A percentile compares a stretch with the other conserved stretches of the same genome.
These are phyloP conservation scores for Lasioglossum lativentre DNA, from an alignment of 2,888 invertebrate species.

Conservation along the genomic window DNA sequence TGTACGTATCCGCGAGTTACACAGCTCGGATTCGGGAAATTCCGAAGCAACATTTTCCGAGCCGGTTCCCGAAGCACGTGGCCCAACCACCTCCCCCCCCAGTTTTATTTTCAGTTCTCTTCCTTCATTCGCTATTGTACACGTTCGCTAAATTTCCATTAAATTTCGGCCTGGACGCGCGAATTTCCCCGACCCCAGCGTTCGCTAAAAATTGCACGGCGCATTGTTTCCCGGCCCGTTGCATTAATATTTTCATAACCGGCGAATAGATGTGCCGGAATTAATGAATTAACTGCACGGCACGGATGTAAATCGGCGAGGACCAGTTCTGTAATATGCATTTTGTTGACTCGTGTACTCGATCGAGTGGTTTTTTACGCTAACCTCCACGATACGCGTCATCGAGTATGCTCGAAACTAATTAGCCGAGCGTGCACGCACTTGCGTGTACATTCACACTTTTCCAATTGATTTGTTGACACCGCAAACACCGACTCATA, in stretches of 20 bases:
- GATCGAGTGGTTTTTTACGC: constrained; percentile 4
- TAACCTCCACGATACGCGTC: not conserved
- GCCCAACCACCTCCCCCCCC: not conserved
- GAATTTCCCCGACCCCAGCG: constrained; percentile 5
- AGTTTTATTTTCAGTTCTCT: constrained; percentile 44
- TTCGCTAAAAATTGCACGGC: constrained; percentile 30
- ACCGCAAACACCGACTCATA: not conserved
- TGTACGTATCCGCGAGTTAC: constrained; percentile 20
- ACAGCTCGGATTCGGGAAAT: constrained; percentile 17
- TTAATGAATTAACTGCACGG: not conserved
- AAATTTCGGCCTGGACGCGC: constrained; percentile 30
- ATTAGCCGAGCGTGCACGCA: not conserved
- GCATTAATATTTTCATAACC: constrained; percentile 8
- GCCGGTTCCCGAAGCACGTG: constrained; percentile 8
- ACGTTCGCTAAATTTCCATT: constrained; percentile 43
- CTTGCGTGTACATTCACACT: not conserved
- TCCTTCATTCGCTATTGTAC: not conserved
- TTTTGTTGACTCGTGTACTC: not conserved
- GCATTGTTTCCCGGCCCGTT: not conserved
- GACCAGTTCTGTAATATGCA: not conserved
- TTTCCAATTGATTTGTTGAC: not conserved
- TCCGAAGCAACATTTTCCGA: constrained; percentile 17
- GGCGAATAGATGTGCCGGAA: constrained; percentile 7
- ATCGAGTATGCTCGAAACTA: not conserved
- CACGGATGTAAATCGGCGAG: not conserved